Conservation (phyloP, 2,113 vertebrate genomes). For the Acrocephalus arundinaceus region DNA sequence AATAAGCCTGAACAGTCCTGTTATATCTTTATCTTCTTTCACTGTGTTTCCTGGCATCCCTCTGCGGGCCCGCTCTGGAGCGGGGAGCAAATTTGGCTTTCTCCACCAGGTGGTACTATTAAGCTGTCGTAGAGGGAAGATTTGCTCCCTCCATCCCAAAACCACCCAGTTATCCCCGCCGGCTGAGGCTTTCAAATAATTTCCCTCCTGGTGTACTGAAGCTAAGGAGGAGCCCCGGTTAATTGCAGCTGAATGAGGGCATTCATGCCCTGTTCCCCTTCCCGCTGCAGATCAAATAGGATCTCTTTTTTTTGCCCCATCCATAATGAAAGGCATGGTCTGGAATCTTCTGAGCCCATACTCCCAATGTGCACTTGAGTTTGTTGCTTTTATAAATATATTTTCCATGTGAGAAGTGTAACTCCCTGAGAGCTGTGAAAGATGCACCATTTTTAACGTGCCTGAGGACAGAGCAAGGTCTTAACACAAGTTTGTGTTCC, state of each 20-base stretch:
- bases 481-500: neutral
- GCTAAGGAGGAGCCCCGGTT: neutral
- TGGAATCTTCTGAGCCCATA: neutral
- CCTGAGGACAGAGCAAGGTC: neutral
- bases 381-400: neutral
- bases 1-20: neutral
- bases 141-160: neutral
- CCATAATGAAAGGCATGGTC: neutral
- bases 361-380: neutral
- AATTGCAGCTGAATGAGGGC: neutral
- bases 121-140: neutral
- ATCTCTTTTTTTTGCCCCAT: neutral
- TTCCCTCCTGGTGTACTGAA: neutral
- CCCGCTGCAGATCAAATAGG: neutral
- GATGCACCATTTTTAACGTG: neutral
- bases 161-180: no score
- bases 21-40: neutral
- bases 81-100: neutral
- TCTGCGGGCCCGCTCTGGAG: neutral
- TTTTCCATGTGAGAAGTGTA: neutral
- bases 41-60: fast-evolving
- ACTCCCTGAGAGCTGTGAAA: neutral
- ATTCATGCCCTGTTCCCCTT: neutral
- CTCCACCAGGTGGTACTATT: conserved; percentile 59
- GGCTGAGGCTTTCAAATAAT: neutral